These are phyloP conservation scores for Myotis pilosus DNA, from an alignment of 2,797 vertebrate species.

Conservation along the genomic window DNA sequence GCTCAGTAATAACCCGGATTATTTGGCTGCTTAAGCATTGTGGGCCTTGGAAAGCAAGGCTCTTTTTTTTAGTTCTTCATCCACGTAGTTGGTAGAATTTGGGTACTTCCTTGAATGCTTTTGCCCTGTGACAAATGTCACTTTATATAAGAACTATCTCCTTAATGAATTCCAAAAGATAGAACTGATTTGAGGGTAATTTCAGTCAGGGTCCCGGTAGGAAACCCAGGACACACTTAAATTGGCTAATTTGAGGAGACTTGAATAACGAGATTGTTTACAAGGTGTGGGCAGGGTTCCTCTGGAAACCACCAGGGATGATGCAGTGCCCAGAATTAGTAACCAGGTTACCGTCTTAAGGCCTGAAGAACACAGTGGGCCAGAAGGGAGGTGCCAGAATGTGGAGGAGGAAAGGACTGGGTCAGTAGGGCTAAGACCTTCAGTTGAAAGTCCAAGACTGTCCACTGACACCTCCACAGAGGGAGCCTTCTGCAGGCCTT, in stretches of 20 bases:
- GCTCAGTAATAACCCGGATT: background rate
- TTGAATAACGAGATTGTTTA: background rate
- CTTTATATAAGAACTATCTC: background rate
- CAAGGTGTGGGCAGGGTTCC: background rate
- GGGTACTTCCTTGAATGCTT: background rate
- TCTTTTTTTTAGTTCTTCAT: background rate
- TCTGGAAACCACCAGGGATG: background rate
- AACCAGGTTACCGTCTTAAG: background rate
- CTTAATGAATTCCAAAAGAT: background rate
- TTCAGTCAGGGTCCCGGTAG: background rate
- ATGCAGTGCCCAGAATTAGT: background rate
- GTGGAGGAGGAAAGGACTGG: background rate
- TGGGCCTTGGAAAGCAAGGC: background rate
- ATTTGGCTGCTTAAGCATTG: background rate
- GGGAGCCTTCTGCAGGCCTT: background rate
- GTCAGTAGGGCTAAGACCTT: background rate
- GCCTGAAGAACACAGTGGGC: background rate
- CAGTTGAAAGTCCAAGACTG: too few relatives aligned
- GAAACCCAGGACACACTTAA: background rate
- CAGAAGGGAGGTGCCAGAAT: background rate
- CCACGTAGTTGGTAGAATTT: background rate
- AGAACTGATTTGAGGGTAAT: background rate
- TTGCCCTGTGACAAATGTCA: background rate
- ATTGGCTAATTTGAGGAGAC: background rate
- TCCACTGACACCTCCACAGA: background rate